Percentiles rank a stretch among this genome's conserved stretches.
phyloP scores from a whole-genome alignment of 2,888 invertebrate species.

The Lycocerus yunnanus region DNA sequence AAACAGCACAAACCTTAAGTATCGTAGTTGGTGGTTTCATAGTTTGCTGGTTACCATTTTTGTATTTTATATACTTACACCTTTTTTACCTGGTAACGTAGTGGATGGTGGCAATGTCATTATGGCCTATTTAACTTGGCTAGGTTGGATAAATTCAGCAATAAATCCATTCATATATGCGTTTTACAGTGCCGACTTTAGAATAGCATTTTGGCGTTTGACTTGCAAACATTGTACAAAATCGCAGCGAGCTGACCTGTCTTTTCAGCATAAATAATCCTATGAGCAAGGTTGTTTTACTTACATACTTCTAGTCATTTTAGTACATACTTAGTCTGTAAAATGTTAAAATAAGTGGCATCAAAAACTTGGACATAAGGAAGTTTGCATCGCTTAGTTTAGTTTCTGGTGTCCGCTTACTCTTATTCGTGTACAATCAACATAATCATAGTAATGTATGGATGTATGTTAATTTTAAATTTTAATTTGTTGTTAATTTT shows the following conservation, averaged over 20 bases:
- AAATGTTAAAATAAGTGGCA: constrained; percentile 7
- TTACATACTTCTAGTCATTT: constrained; percentile 24
- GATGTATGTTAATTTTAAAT: background rate
- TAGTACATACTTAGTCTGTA: constrained; percentile 20
- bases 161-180: constrained; percentile 92
- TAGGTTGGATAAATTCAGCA: constrained; percentile 89
- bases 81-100: constrained; percentile 70
- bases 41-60: constrained; percentile 90
- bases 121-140: constrained; percentile 81
- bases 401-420: background rate
- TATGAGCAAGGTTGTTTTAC: constrained; percentile 7
- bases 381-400: background rate
- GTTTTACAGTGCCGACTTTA: constrained; percentile 86
- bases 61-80: constrained; percentile 78
- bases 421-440: background rate
- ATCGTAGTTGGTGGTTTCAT: constrained; percentile 88
- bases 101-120: constrained; percentile 58
- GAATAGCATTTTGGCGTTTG: constrained; percentile 83
- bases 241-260: constrained; percentile 46
- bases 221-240: constrained; percentile 72
- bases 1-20: constrained; percentile 86
- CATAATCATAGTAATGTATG: background rate
- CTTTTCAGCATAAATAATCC: constrained; percentile 51
- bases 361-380: constrained; percentile 11
- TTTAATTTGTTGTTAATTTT: no score